Evolutionary conservation across 2,888 invertebrate species (phyloP), one percentile per base, ranked within the genome.

Genomic region (Dolomedes plantarius): DNA sequence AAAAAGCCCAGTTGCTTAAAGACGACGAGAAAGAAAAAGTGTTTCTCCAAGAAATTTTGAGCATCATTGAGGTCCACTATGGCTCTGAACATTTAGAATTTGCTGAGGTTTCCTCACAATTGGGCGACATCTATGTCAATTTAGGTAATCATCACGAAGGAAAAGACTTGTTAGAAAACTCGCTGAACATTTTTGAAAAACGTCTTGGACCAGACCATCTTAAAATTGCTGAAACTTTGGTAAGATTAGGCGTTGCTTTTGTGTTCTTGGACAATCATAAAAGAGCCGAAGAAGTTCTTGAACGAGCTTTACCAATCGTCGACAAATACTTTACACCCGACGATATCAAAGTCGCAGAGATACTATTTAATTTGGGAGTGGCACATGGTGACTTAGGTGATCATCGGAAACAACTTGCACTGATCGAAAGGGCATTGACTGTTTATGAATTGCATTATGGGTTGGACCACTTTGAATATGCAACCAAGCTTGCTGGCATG

Each of bases 371-470:
- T 32, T 56, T 85, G 11, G 83, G 83, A 1, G 67, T 85, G 0
- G 83, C 83, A 0, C 78, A 31, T 36, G 83, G 83, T 1, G 83
- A 85, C 31, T 67, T 85, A 19, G 83, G 83, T 0, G 50, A 78
- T 6, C 67, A 85, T 39, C 32, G 65, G 16, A 77, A 68, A 50
- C 83, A 85, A 50, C 50, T 71, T 19, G 67, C 78, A 46, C 56
- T 85, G 11, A 9, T 85, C 6, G 83, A 85, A 16, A 28, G 39
- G 27, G 77, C 77, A 9, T 19, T 85, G 3, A 46, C 72, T 0
- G 29, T 32, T 7, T 71, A 77, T 23, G 67, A 85, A 41, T 31
- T 11, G 0, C 67, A 77, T n/a, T 85, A 77, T 29, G 83, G 83
- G 0, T 7, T 39, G 3, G 56, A 85, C 0, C 28, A 85, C 31